phyloP scores from a whole-genome alignment of 2,113 vertebrate species.

The Jacana jacana region DNA sequence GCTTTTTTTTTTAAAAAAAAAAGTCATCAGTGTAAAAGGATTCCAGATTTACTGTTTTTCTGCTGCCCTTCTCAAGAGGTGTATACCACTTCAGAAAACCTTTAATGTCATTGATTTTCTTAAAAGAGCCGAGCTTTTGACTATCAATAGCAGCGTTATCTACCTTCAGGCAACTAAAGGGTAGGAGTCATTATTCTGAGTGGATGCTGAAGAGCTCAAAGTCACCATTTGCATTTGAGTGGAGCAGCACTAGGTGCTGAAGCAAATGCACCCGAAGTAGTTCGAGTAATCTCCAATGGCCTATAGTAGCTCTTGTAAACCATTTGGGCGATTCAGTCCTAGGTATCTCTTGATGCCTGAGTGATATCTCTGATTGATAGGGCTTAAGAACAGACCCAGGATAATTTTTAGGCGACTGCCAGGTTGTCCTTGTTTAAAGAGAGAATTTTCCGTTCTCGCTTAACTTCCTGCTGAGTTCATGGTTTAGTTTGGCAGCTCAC shows the following conservation, averaged over 20 bases:
- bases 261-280: not conserved
- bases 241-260: not conserved
- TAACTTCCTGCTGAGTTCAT: not conserved
- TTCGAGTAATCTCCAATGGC: not conserved
- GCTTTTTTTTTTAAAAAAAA: not conserved
- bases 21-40: not conserved
- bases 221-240: not conserved
- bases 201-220: not conserved
- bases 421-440: not conserved
- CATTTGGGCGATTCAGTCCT: not conserved
- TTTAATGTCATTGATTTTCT: not conserved
- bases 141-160: not conserved
- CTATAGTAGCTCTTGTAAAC: not conserved
- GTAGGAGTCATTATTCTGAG: not conserved
- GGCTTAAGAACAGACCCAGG: not conserved
- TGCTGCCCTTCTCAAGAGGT: not conserved
- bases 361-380: not conserved
- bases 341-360: not conserved
- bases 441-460: not conserved
- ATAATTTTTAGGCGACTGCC: not conserved
- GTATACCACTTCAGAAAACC: not conserved
- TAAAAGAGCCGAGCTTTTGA: not conserved
- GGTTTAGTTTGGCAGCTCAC: conserved; percentile 24
- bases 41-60: not conserved
- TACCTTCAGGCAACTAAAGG: not conserved